These are phyloP conservation scores for Yponomeuta evonymella DNA, from an alignment of 2,888 invertebrate species.

Conservation along the genomic window DNA sequence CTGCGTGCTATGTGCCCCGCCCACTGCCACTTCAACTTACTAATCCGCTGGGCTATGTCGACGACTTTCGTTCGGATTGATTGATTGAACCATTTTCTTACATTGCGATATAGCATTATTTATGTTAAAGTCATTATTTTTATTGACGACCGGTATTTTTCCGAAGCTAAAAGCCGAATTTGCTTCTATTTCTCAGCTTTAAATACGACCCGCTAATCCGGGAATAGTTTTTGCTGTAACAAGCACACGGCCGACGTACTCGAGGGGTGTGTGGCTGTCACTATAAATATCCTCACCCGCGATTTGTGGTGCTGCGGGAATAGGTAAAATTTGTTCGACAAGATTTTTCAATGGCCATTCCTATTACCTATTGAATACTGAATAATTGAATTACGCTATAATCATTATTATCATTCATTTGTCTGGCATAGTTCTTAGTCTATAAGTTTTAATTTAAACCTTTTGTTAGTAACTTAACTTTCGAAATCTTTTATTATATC, in stretches of 20 bases:
- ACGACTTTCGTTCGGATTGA: too few species aligned
- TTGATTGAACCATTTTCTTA: too few species aligned
- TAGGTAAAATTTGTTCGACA: background rate
- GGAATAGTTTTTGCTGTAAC: constrained; percentile 17
- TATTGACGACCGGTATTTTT: background rate
- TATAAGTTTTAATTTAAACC: too few species aligned
- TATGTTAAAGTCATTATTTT: too few species aligned
- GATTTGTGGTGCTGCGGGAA: constrained; percentile 1
- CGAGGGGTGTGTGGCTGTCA: constrained; percentile 29
- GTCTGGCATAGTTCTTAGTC: too few species aligned
- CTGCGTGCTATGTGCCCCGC: too few species aligned
- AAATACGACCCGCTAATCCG: constrained; percentile 16
- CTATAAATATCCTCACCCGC: constrained; percentile 30
- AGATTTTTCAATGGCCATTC: background rate
- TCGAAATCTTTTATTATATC: too few species aligned
- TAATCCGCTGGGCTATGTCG: too few species aligned
- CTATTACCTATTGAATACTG: background rate
- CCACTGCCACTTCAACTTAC: too few species aligned
- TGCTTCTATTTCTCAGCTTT: constrained; percentile 8
- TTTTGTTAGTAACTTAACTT: too few species aligned
- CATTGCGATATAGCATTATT: background rate
- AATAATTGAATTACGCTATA: too few species aligned
- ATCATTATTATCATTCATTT: too few species aligned
- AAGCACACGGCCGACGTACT: constrained; percentile 20
- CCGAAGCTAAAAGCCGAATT: background rate